A percentile compares a stretch with the other conserved stretches of the same genome.
These are phyloP conservation scores for Hyalella azteca DNA, from an alignment of 2,888 invertebrate genomes.

Conservation along the genomic window DNA sequence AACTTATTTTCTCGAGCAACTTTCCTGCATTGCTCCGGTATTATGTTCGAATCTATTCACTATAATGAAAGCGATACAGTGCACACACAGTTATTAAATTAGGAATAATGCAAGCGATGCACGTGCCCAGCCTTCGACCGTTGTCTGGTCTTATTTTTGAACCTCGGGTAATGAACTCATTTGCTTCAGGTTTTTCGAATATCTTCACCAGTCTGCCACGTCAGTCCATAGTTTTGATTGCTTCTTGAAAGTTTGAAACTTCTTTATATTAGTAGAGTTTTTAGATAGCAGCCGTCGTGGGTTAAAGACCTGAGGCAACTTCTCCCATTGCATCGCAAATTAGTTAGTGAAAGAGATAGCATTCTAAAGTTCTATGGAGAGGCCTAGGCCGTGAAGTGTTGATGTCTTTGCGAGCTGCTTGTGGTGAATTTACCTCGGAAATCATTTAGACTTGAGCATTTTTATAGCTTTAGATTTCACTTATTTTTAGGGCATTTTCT, in stretches of 20 bases:
- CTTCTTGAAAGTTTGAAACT: not conserved
- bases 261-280: conserved; percentile 26
- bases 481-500: too few species aligned
- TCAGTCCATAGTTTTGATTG: not conserved
- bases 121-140: not conserved
- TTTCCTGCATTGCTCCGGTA: too few species aligned
- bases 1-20: too few species aligned
- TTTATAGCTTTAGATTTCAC: too few species aligned
- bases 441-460: too few species aligned
- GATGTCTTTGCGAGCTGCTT: too few species aligned
- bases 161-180: conserved; percentile 19
- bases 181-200: conserved; percentile 9
- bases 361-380: not conserved
- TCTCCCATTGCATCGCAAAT: conserved; percentile 33
- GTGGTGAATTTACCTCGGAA: too few species aligned
- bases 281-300: conserved; percentile 24
- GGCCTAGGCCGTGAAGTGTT: too few species aligned
- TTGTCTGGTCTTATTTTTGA: conserved; percentile 5
- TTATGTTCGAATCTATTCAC: too few species aligned
- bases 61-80: too few species aligned
- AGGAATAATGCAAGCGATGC: conserved; percentile 10
- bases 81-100: too few species aligned
- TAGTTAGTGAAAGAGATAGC: not conserved
- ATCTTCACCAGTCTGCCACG: not conserved
- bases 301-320: conserved; percentile 17